phyloP scores from a whole-genome alignment of 1,140 invertebrate genomes.

The Drosophila sp. region DNA sequence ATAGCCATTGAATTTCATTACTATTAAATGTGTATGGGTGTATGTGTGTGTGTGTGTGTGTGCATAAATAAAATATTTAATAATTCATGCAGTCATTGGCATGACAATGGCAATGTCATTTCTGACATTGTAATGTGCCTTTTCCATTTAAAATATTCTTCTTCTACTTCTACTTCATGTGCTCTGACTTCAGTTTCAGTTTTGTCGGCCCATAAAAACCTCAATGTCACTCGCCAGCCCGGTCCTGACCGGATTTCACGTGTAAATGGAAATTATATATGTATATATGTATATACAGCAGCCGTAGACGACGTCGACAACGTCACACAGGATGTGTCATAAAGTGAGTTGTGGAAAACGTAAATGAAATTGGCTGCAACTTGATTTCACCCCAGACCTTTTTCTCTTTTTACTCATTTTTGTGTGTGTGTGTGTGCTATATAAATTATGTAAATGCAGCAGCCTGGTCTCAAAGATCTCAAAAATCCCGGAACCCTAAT shows the following conservation, averaged over 20 bases:
- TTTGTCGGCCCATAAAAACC: constrained; percentile 38
- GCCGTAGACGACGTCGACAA: constrained; percentile 40
- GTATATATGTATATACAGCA: constrained; percentile 47
- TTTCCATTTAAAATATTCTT: constrained; percentile 49
- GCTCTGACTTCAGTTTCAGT: constrained; percentile 11
- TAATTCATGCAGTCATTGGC: constrained; percentile 27
- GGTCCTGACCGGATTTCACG: constrained; percentile 30
- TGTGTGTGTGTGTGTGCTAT: constrained; percentile 12
- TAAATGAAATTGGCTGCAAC: constrained; percentile 52
- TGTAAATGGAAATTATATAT: constrained; percentile 45
- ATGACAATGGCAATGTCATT: constrained; percentile 30
- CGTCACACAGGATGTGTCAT: constrained; percentile 63
- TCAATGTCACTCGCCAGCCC: constrained; percentile 59
- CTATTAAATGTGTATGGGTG: constrained; percentile 6
- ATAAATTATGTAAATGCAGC: constrained; percentile 77
- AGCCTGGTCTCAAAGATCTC: constrained; percentile 18
- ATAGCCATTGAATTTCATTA: constrained; percentile 61
- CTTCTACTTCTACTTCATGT: constrained; percentile 6
- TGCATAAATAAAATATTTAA: constrained; percentile 60
- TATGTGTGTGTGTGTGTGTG: constrained; percentile 46
- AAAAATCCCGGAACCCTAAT: constrained; percentile 22
- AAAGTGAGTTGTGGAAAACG: constrained; percentile 68
- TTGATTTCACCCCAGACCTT: constrained; percentile 3
- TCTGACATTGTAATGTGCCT: constrained; percentile 46
- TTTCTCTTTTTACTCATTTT: background rate